Base-by-base conservation (phyloP, 2,888 invertebrate species). In the Lydus trimaculatus region DNA sequence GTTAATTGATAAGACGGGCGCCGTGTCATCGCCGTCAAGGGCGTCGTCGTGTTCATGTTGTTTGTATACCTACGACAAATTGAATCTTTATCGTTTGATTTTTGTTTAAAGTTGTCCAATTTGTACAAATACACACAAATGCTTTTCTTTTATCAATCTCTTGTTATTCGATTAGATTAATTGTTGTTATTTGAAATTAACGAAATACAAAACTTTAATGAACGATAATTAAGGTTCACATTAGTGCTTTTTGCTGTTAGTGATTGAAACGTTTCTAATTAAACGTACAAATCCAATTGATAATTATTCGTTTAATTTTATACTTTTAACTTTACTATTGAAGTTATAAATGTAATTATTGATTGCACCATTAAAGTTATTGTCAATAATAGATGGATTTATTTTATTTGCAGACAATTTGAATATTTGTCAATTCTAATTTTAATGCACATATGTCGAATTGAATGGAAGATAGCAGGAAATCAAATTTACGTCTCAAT, bases 401-500 rank as follows among this genome's bases (percentile, higher is more conserved):
- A n/a, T 43, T 43, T 17, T 43, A 43, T 43, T 33, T 43, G n/a
- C 43, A n/a, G 17, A 43, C n/a, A 43, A 43, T 43, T 43, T 43
- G 43, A 17, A 43, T 43, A 43, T 43, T n/a, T 17, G 43, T 43
- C 43, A 43, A 43, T 43, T 8, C n/a, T 17, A 43, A 43, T 43
- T 36, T 36, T 36, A 43, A 43, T 43, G 17, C 15, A 15, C 39
- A 39, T 39, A 43, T 17, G 43, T 43, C n/a, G 43, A n/a, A 43
- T 43, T 17, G 17, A 17, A 43, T 43, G 43, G 43, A n/a, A 43
- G n/a, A 43, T 43, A 43, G 43, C 17, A 2, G 43, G 8, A n/a
- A 43, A 43, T 43, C 43, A 43, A 43, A 43, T 43, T 43, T 43
- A 43, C 43, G 43, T 17, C 43, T 17, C 43, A 43, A 43, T 43